These are phyloP conservation scores for Thomomys bottae DNA, from an alignment of 2,113 vertebrate species.

Conservation along the genomic window DNA sequence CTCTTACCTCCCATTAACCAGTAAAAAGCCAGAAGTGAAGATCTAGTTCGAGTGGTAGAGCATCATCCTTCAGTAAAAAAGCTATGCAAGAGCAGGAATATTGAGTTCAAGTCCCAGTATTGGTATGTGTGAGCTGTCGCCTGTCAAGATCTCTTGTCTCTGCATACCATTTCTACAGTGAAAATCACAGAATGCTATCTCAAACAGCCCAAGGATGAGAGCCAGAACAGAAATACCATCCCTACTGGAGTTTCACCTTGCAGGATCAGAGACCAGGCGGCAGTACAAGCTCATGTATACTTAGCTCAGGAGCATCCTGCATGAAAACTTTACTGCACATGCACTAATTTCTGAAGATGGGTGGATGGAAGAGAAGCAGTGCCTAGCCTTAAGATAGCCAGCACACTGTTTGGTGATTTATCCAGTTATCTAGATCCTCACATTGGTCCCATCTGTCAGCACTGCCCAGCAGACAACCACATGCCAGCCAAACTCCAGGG, in stretches of 20 bases:
- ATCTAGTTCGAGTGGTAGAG: too few relatives aligned
- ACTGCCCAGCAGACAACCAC: neutral
- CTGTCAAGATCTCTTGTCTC: neutral
- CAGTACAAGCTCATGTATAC: neutral
- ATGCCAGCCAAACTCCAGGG: neutral
- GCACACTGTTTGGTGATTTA: neutral
- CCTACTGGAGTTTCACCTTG: neutral
- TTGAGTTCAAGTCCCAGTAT: too few relatives aligned
- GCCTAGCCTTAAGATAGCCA: neutral
- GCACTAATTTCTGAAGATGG: neutral
- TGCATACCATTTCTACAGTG: neutral
- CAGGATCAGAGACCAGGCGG: neutral
- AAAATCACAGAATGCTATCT: neutral
- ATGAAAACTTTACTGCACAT: rapidly evolving
- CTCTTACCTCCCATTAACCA: too few relatives aligned
- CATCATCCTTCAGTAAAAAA: too few relatives aligned
- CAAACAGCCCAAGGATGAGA: neutral
- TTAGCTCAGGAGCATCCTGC: neutral
- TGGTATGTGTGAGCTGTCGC: too few relatives aligned
- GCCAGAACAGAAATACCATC: neutral
- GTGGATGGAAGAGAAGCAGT: neutral
- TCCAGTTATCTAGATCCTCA: neutral
- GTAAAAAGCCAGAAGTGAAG: too few relatives aligned
- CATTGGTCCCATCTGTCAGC: neutral
- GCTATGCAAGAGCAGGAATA: too few relatives aligned